Base-by-base conservation (phyloP, 2,797 vertebrate genomes). In the Molothrus aeneus region DNA sequence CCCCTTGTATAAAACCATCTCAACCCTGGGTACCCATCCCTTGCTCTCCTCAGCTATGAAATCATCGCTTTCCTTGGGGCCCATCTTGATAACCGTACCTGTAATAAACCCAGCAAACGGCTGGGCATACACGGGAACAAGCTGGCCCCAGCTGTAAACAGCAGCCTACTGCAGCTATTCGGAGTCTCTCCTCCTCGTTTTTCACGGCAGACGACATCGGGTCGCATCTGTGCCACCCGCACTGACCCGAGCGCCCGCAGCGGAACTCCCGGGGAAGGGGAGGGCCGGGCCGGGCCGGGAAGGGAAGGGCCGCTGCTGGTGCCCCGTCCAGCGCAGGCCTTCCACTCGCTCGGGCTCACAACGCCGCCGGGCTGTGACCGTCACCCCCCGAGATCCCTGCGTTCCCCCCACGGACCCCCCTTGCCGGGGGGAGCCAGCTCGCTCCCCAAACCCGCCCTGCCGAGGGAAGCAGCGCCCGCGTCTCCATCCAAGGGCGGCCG, bases 251-350 rank as follows among this genome's bases (percentile, higher is more conserved):
- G 17, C 24, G 24, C 79, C 75, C 74, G 5, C 60, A 28, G 70
- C 38, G 74, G 29, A 38, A 32, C 88, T 54, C 79, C 2, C n/a
- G 54, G 66, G 57, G 18, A 3, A 38, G 51, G 43, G 20, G 9
- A n/a, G 38, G 57, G 80, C 12, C 10, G 25, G 45, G 64, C 10
- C 9, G 24, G 45, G 64, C 9, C 8, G 64, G 45, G 45, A 4
- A 4, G 45, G 50, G 73, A 9, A 43, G 45, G 64, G 71, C 57
- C 43, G 43, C 28, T 4, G 64, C 64, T 1, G 36, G 13, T 84
- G 88, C 88, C 87, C 80, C 45, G 66, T 84, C 59, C 73, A 66
- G 80, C 21, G 40, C 88, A 84, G 91, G 87, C 69, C 91, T 90
- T 80, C 47, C 75, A 34, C 59, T 42, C 51, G 0, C 4, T 10